These are phyloP conservation scores for Pipistrellus pipistrellus DNA, from an alignment of 2,797 vertebrate species.

Conservation along the genomic window DNA sequence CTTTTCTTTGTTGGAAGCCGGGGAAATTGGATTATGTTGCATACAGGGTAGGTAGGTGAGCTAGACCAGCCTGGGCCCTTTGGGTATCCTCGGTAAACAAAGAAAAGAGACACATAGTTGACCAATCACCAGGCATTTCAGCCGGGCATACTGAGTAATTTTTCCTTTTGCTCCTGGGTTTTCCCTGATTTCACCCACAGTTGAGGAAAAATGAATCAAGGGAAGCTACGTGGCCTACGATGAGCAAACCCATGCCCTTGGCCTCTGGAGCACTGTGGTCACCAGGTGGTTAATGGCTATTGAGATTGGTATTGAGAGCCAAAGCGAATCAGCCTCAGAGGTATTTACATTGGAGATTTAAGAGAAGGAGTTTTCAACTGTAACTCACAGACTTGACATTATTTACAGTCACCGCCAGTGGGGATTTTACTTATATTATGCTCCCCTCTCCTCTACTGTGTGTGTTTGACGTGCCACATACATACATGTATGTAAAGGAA, in stretches of 20 bases:
- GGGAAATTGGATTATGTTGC: neutral
- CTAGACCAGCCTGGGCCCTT: neutral
- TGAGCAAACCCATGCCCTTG: neutral
- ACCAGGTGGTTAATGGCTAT: neutral
- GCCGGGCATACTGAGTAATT: neutral
- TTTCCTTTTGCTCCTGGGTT: neutral
- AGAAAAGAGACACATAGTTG: neutral
- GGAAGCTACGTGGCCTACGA: neutral
- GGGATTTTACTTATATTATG: neutral
- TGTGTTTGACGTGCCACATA: neutral
- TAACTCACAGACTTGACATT: neutral
- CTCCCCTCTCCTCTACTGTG: neutral
- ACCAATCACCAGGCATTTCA: neutral
- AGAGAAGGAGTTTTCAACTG: slow-evolving; percentile 18
- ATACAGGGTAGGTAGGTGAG: neutral
- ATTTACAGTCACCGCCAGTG: neutral
- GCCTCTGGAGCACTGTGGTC: neutral
- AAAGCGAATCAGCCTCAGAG: neutral
- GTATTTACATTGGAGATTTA: neutral
- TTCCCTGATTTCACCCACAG: neutral
- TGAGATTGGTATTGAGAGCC: neutral
- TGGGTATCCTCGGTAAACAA: neutral
- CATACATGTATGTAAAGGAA: neutral
- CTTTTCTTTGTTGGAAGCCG: neutral
- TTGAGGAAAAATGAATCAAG: neutral